phyloP scores from a whole-genome alignment of 2,797 vertebrate species.

The Anguilla marmorata region DNA sequence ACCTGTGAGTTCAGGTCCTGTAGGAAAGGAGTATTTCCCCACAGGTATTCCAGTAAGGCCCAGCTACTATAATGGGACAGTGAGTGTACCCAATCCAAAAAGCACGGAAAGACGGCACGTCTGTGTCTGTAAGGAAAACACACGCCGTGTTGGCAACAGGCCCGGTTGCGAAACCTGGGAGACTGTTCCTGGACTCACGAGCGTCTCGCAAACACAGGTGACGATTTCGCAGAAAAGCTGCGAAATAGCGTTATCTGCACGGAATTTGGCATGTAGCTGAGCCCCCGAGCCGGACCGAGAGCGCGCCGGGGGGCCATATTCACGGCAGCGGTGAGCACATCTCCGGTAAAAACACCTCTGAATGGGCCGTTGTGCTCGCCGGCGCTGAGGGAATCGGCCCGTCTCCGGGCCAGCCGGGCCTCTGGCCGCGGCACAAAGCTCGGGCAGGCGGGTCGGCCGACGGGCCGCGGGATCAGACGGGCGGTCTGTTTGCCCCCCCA shows the following conservation, averaged over 20 bases:
- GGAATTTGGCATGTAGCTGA: slow-evolving; percentile 48
- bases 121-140: neutral
- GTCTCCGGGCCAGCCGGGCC: slow-evolving; percentile 28
- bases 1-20: neutral
- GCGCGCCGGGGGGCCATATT: slow-evolving; percentile 31
- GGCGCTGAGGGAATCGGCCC: slow-evolving; percentile 21
- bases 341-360: slow-evolving; percentile 44
- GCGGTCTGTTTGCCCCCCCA: slow-evolving; percentile 35
- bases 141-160: neutral
- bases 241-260: slow-evolving; percentile 48
- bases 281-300: slow-evolving; percentile 42
- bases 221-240: slow-evolving; percentile 49
- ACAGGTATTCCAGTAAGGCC: neutral
- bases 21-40: neutral
- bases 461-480: slow-evolving; percentile 30
- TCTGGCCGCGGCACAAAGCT: slow-evolving; percentile 54
- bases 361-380: slow-evolving; percentile 55
- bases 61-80: neutral
- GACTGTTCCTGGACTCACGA: slow-evolving; percentile 14
- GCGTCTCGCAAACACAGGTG: slow-evolving; percentile 32
- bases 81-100: neutral
- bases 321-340: slow-evolving; percentile 6
- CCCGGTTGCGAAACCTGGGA: neutral
- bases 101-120: neutral
- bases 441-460: slow-evolving; percentile 23